Percentiles rank a stretch among this genome's conserved stretches.
Evolutionary conservation across 2,113 vertebrate species (phyloP).

Genomic region (Daphoenositta chrysoptera): DNA sequence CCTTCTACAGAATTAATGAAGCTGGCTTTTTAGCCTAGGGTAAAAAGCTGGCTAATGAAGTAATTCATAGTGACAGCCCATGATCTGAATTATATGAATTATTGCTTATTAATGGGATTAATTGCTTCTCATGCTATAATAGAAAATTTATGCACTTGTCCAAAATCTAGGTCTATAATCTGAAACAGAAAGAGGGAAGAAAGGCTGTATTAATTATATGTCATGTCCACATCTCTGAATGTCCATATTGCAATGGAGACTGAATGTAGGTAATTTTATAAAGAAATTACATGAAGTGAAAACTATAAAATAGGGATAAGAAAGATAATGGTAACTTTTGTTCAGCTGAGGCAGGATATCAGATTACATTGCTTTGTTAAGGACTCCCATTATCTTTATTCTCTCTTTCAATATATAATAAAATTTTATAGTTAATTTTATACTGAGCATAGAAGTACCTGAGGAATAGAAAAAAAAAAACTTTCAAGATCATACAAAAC

Average conservation of each 20-base stretch:
- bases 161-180: slow-evolving; percentile 50
- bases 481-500: background rate
- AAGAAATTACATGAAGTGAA: background rate
- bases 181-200: background rate
- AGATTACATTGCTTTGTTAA: background rate
- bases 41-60: slow-evolving; percentile 70
- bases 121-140: slow-evolving; percentile 67
- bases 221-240: background rate
- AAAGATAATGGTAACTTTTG: background rate
- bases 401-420: background rate
- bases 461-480: background rate
- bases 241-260: background rate
- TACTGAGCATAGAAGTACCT: background rate
- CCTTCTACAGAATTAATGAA: slow-evolving; percentile 75
- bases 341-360: background rate
- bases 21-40: slow-evolving; percentile 63
- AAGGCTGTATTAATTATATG: background rate
- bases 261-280: background rate
- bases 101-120: slow-evolving; percentile 78
- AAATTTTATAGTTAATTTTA: too few species aligned
- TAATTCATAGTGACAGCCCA: slow-evolving; percentile 67
- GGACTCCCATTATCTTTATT: background rate
- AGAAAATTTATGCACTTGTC: slow-evolving; percentile 59
- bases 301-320: background rate
- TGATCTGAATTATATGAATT: slow-evolving; percentile 66